phyloP scores from a whole-genome alignment of 2,888 invertebrate species.

The Emmelina monodactyla region DNA sequence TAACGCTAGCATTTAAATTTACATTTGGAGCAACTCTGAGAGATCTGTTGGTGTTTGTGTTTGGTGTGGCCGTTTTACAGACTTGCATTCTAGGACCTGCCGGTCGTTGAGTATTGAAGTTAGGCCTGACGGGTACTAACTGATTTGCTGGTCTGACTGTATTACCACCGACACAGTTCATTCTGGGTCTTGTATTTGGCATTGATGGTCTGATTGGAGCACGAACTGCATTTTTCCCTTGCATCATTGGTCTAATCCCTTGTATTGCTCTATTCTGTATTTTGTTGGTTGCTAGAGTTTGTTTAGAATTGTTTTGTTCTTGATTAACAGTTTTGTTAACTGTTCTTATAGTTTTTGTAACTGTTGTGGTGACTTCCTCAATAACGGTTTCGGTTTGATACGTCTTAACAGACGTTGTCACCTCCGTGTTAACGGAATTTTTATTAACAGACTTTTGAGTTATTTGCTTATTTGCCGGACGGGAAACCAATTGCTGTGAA shows the following conservation, averaged over 20 bases:
- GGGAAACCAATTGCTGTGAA: too few relatives aligned
- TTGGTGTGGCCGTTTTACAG: constrained; percentile 18
- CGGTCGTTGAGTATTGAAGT: too few relatives aligned
- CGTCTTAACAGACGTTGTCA: constrained; percentile 49
- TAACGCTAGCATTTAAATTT: constrained; percentile 8
- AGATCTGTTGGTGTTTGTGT: constrained; percentile 22
- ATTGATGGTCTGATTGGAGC: neutral
- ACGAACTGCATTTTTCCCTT: neutral
- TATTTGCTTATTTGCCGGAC: too few relatives aligned
- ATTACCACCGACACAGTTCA: too few relatives aligned
- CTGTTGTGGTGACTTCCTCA: constrained; percentile 56
- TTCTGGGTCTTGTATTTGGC: too few relatives aligned
- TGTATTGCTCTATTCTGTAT: too few relatives aligned
- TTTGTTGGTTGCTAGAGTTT: constrained; percentile 19
- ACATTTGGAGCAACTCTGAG: constrained; percentile 25
- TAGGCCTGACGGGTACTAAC: constrained; percentile 28
- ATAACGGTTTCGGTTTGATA: constrained; percentile 51
- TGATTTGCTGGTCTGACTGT: constrained; percentile 26
- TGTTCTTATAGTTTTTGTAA: constrained; percentile 55
- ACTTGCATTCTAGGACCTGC: constrained; percentile 26
- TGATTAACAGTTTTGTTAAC: constrained; percentile 48
- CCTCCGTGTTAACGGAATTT: constrained; percentile 43
- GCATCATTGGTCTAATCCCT: neutral
- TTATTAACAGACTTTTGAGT: too few relatives aligned
- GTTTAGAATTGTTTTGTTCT: constrained; percentile 24